Conservation (phyloP, 2,888 invertebrate genomes). For the Chaetoderma sp. region DNA sequence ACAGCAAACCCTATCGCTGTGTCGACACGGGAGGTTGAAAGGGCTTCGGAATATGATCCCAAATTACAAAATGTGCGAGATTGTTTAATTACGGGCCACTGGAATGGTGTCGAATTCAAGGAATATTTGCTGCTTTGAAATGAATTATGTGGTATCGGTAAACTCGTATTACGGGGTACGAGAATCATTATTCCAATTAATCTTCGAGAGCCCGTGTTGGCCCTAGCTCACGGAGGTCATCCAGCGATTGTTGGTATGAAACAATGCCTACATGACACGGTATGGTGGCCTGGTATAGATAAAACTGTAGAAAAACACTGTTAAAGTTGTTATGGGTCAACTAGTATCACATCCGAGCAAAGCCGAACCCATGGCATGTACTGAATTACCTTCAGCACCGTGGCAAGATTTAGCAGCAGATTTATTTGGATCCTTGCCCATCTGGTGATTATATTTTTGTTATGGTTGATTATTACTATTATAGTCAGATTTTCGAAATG, state of each 20-base stretch:
- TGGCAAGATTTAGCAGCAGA: constrained; percentile 41
- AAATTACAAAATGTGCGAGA: neutral
- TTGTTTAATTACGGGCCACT: neutral
- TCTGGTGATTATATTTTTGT: constrained; percentile 34
- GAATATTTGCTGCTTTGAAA: neutral
- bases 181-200: constrained; percentile 6
- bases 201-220: constrained; percentile 2
- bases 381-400: constrained; percentile 29
- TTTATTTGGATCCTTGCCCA: constrained; percentile 33
- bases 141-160: constrained; percentile 10
- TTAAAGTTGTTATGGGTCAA: neutral
- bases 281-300: constrained; percentile 12
- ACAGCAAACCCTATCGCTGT: neutral
- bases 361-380: constrained; percentile 23
- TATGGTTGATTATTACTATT: constrained; percentile 41
- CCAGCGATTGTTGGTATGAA: constrained; percentile 9
- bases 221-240: constrained; percentile 23
- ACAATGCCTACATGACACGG: neutral
- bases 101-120: neutral
- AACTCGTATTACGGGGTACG: constrained; percentile 9
- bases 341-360: neutral
- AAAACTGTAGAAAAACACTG: neutral
- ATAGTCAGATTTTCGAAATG: constrained; percentile 37
- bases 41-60: neutral
- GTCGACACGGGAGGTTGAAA: neutral